Conservation (phyloP, 92 coral and sea anemone species). For the Epizoanthus illoricatus region DNA sequence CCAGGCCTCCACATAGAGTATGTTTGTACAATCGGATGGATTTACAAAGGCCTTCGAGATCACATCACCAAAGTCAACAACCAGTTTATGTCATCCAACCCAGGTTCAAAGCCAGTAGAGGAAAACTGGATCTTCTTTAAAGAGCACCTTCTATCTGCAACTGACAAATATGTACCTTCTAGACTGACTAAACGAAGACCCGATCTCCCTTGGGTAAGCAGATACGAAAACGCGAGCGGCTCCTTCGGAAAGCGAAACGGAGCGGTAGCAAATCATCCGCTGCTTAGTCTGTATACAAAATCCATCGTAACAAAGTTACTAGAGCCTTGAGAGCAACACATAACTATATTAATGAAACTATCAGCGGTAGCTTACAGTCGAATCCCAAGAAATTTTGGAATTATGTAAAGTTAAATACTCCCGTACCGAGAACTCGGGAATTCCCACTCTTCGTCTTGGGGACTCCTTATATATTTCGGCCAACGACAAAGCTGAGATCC, state of each 20-base stretch:
- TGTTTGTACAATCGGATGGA: background rate
- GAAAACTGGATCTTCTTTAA: background rate
- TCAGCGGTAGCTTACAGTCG: constrained; percentile 1
- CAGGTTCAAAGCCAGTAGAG: background rate
- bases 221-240: no score
- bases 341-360: background rate
- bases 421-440: constrained; percentile 5
- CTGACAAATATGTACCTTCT: background rate
- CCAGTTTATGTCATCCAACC: background rate
- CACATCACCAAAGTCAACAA: background rate
- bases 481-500: background rate
- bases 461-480: background rate
- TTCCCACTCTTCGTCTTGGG: background rate
- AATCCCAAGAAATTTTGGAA: constrained; percentile 7
- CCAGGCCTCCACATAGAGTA: background rate
- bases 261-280: background rate
- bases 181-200: no score
- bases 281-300: no score
- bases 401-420: background rate
- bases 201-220: no score
- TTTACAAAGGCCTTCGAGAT: background rate
- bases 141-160: background rate
- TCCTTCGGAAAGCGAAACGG: no score
- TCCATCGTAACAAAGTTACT: background rate
- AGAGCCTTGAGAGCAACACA: background rate